Conservation (phyloP, 2,113 vertebrate species). For the Lota lota region DNA sequence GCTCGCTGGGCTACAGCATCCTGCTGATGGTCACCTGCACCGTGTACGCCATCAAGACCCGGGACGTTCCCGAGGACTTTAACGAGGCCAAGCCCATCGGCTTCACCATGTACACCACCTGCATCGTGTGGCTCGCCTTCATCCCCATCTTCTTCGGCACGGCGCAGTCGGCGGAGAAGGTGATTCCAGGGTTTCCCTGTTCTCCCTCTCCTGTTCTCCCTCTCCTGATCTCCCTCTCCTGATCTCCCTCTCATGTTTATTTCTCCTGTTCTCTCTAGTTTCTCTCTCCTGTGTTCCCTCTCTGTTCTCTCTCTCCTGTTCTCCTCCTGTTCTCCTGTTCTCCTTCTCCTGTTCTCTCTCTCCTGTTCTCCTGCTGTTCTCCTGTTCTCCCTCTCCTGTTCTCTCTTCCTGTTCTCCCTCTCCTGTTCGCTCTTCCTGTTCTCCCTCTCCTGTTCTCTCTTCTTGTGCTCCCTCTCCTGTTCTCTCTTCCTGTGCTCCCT, state of each 20-base stretch:
- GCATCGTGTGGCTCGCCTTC: constrained; percentile 73
- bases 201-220: background rate
- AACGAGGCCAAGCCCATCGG: constrained; percentile 73
- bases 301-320: constrained; percentile 2
- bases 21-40: constrained; percentile 73
- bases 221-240: background rate
- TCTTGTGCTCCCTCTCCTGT: background rate
- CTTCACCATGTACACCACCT: constrained; percentile 75
- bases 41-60: constrained; percentile 72
- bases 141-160: constrained; percentile 76
- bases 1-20: constrained; percentile 72
- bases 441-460: background rate
- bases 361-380: constrained; percentile 9
- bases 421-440: constrained; percentile 28
- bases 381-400: background rate
- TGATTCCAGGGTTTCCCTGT: constrained; percentile 44
- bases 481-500: constrained; percentile 34
- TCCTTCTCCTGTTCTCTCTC: constrained; percentile 16
- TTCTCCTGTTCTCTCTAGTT: background rate
- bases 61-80: constrained; percentile 73
- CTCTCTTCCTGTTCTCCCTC: background rate
- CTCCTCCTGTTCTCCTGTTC: background rate
- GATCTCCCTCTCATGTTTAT: background rate
- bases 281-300: constrained; percentile 20
- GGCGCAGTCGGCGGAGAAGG: constrained; percentile 72